Evolutionary conservation across 2,113 vertebrate genomes (phyloP), one percentile per base, ranked within the genome.

Genomic region (Gyps fulvus): DNA sequence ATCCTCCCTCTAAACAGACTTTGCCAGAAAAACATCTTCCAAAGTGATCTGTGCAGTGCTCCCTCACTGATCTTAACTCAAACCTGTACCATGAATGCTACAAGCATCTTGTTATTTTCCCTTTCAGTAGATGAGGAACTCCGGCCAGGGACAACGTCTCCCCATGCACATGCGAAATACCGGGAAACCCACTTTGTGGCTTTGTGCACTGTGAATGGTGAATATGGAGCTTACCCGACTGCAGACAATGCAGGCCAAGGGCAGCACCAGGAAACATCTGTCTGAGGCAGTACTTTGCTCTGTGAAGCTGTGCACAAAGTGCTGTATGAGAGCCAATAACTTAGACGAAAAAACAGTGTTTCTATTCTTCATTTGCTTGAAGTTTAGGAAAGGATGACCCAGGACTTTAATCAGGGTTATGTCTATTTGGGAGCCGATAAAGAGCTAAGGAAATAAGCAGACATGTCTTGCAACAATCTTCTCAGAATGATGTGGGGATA

Each of bases 181-280:
- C 18, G 11, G 65, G 65, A 42, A 22, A 31, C 7, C 21, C 6
- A 1, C 2, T 36, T 36, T 36, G 36, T 36, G 38, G 49, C 36
- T 36, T 6, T 3, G 10, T 47, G 43, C 6, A 0, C 26, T 2
- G 9, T 3, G 17, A 11, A 4, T 3, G 16, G 34, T 7, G 62
- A 32, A 9, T 4, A 4, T 0, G 20, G 40, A 17, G 45, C 57
- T 52, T 21, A 4, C 31, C 5, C 0, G 1, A 4, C 10, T 22
- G 16, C 57, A 42, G 45, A 9, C 8, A 11, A 2, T 5, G 20
- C 10, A 2, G 25, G 59, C 31, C 57, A 12, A 9, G 45, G 47
- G 58, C 70, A 52, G 70, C 6, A 1, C 40, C 4, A 1, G 36
- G n/a, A 9, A 17, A 3, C 23, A 1, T 7, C 21, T 31, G n/a